phyloP scores from a whole-genome alignment of 1,140 invertebrate genomes.

The Drosophila yakuba region DNA sequence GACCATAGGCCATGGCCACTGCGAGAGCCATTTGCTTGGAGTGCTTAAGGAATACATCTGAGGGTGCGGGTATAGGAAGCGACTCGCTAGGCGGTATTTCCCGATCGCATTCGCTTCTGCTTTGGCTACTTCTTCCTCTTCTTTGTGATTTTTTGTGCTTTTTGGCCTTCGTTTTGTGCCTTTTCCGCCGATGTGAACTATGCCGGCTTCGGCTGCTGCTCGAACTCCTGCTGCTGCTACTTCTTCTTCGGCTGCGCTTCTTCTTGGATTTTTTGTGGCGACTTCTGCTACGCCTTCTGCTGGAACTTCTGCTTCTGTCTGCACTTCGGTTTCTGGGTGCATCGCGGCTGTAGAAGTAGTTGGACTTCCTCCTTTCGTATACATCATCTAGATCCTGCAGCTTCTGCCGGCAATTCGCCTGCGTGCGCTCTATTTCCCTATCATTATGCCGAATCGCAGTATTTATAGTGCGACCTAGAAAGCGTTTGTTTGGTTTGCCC shows the following conservation, averaged over 20 bases:
- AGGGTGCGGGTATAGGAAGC: not conserved
- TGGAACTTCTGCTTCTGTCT: slow-evolving; percentile 4
- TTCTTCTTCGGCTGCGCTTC: not conserved
- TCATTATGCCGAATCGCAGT: slow-evolving; percentile 54
- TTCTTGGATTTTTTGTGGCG: slow-evolving; percentile 17
- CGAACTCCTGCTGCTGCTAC: slow-evolving; percentile 8
- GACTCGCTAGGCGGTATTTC: not conserved
- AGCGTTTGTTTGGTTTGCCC: slow-evolving; percentile 71
- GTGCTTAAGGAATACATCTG: slow-evolving; percentile 31
- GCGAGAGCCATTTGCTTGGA: slow-evolving; percentile 59
- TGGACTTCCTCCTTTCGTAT: slow-evolving; percentile 32
- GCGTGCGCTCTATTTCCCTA: slow-evolving; percentile 34
- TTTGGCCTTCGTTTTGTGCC: slow-evolving; percentile 37
- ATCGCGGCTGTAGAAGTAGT: slow-evolving; percentile 34
- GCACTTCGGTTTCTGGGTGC: not conserved
- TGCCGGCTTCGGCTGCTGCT: slow-evolving; percentile 27
- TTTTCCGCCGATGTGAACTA: slow-evolving; percentile 20
- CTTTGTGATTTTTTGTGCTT: slow-evolving; percentile 30
- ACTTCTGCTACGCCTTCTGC: slow-evolving; percentile 12
- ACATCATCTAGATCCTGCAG: slow-evolving; percentile 54
- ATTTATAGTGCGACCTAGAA: slow-evolving; percentile 63
- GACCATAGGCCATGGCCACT: slow-evolving; percentile 59
- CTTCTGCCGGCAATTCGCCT: slow-evolving; percentile 42
- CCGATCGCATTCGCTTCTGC: slow-evolving; percentile 13
- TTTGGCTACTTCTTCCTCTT: slow-evolving; percentile 1